phyloP scores from a whole-genome alignment of 2,888 invertebrate genomes.

The Lithophane leautieri region DNA sequence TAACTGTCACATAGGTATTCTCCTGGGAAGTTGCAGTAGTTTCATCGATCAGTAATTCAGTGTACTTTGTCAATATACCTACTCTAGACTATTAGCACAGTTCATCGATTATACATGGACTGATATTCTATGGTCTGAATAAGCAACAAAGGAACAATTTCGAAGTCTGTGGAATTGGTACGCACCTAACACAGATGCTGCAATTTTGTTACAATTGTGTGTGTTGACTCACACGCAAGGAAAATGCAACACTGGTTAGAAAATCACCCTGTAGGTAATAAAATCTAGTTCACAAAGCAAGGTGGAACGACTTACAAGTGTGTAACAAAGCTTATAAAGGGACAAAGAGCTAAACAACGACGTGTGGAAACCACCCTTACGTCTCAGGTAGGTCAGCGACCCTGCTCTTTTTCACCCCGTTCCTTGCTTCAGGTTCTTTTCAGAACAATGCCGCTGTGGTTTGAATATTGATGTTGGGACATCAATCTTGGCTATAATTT shows the following conservation, averaged over 20 bases:
- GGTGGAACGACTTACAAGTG: conserved; percentile 83
- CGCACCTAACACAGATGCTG: background rate
- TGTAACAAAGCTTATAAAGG: conserved; percentile 80
- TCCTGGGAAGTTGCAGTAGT: background rate
- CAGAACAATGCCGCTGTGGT: conserved; percentile 67
- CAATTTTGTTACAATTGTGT: background rate
- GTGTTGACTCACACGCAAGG: background rate
- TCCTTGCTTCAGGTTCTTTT: conserved; percentile 64
- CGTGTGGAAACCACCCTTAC: conserved; percentile 76
- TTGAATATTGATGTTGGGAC: conserved; percentile 69
- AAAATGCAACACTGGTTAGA: background rate
- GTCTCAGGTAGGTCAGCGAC: conserved; percentile 78
- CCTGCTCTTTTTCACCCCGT: conserved; percentile 69
- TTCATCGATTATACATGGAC: background rate
- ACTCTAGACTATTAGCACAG: background rate
- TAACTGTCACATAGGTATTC: background rate
- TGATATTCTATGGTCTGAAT: background rate
- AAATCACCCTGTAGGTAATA: conserved; percentile 71
- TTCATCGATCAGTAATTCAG: conserved; percentile 21
- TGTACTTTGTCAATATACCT: background rate
- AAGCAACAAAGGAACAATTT: background rate
- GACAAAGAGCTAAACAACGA: conserved; percentile 80
- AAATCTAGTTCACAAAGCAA: conserved; percentile 77
- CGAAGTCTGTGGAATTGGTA: background rate
- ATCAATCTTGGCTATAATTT: conserved; percentile 44